These are phyloP conservation scores for Sturnus vulgaris DNA, from an alignment of 2,113 vertebrate species.

Conservation along the genomic window DNA sequence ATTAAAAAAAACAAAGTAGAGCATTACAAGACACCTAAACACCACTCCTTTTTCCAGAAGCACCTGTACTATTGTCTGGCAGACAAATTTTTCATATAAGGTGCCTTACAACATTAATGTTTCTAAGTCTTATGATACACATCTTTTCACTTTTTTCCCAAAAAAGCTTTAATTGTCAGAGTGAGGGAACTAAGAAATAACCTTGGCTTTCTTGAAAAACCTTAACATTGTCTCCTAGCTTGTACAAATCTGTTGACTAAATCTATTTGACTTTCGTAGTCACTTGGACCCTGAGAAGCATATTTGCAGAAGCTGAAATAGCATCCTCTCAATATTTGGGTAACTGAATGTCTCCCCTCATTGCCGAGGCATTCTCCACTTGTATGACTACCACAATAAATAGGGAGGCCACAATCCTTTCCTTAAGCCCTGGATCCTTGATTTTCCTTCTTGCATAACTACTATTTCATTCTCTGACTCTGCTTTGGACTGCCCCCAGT, in stretches of 20 bases:
- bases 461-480: neutral
- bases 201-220: neutral
- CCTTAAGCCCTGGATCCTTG: neutral
- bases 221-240: neutral
- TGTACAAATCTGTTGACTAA: neutral
- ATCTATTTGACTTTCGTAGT: neutral
- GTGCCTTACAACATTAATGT: neutral
- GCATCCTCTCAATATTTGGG: neutral
- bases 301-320: neutral
- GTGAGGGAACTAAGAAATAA: neutral
- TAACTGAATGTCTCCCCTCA: neutral
- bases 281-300: neutral
- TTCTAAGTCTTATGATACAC: neutral
- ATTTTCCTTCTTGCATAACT: neutral
- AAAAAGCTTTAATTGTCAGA: neutral
- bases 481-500: neutral
- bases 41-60: neutral
- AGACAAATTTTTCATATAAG: neutral
- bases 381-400: accelerated
- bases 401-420: accelerated
- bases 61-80: neutral
- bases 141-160: neutral
- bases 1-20: neutral
- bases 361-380: neutral
- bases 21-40: neutral